Conservation (phyloP, 2,797 vertebrate genomes). For the Rhinichthys osculus region DNA sequence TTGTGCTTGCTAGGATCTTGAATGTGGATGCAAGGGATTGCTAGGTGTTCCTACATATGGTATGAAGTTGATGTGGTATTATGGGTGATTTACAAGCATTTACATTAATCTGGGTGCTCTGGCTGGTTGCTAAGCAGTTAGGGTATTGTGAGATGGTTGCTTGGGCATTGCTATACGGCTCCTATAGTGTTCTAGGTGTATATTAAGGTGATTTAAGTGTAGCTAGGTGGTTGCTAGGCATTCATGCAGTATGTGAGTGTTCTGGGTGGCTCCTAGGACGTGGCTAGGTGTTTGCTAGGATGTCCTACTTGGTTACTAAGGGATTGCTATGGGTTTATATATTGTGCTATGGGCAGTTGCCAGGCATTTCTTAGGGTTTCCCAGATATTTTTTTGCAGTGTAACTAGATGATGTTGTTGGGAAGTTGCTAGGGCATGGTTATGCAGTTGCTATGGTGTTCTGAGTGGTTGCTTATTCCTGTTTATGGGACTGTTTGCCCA, state of each 20-base stretch:
- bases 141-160: not conserved
- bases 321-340: not conserved
- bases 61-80: not conserved
- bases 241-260: not conserved
- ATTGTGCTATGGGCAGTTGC: not conserved
- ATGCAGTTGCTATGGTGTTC: not conserved
- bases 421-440: not conserved
- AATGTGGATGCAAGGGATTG: not conserved
- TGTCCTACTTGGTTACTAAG: not conserved
- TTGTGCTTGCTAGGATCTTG: too few species aligned
- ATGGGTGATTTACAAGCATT: not conserved
- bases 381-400: not conserved
- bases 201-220: not conserved
- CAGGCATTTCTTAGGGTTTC: not conserved
- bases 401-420: not conserved
- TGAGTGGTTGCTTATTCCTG: too few species aligned
- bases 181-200: not conserved
- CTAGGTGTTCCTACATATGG: too few species aligned
- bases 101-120: not conserved
- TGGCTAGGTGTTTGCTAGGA: not conserved
- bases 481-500: not conserved
- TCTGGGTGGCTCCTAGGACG: not conserved
- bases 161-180: not conserved
- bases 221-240: not conserved
- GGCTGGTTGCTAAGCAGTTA: not conserved